Percentiles rank a stretch among this genome's conserved stretches.
Conservation (phyloP, 30 jellyfish, hydroid and myxozoan genomes). For the Hydractinia symbiolongicarpus region DNA sequence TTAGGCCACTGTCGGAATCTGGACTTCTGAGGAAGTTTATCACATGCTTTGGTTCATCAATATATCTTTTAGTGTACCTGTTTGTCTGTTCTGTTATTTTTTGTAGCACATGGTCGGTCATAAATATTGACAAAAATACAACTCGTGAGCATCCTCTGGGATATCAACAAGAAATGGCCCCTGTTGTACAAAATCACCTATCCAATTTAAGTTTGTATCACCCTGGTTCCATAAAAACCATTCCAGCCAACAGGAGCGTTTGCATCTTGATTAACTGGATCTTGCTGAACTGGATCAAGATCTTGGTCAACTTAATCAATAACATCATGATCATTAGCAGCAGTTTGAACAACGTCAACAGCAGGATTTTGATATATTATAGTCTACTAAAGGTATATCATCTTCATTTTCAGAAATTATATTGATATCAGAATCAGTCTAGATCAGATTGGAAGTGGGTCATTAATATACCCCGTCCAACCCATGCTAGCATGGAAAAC, state of each 20-base stretch:
- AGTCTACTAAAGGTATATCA: slow-evolving; percentile 6
- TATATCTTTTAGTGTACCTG: neutral
- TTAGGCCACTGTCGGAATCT: slow-evolving; percentile 16
- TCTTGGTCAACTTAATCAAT: neutral
- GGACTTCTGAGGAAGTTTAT: neutral
- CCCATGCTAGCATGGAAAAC: no score
- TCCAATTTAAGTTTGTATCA: slow-evolving; percentile 3
- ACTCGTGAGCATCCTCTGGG: neutral
- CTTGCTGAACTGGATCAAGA: neutral
- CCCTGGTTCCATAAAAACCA: neutral
- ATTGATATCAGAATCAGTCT: slow-evolving; percentile 9
- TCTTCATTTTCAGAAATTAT: neutral
- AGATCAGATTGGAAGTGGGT: no score
- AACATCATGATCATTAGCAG: neutral
- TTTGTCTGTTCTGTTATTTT: neutral
- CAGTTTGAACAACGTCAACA: neutral
- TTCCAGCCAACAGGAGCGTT: slow-evolving; percentile 14
- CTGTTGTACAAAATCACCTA: slow-evolving; percentile 5
- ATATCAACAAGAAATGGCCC: slow-evolving; percentile 1
- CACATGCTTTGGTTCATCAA: neutral
- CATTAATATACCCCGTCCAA: no score
- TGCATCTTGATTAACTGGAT: neutral
- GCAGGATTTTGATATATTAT: no score
- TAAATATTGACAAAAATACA: neutral
- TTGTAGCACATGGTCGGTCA: neutral